Evolutionary conservation across 2,113 vertebrate species (phyloP).

Genomic region (Odocoileus virginianus): DNA sequence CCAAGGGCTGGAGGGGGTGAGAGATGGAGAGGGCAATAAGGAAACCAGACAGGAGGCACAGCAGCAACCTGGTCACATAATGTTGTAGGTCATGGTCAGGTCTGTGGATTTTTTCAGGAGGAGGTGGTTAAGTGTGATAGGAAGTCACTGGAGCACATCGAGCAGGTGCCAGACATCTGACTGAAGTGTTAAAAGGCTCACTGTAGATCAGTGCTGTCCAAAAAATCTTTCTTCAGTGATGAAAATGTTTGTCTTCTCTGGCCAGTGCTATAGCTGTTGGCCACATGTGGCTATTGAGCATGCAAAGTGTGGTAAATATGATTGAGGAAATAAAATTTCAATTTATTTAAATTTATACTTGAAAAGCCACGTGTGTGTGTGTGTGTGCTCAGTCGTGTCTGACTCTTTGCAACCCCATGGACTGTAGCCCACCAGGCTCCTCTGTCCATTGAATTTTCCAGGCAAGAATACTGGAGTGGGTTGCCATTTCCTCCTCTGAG

Average conservation of each 20-base stretch:
- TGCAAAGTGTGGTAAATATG: not conserved
- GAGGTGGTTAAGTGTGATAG: not conserved
- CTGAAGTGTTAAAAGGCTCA: not conserved
- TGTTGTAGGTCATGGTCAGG: not conserved
- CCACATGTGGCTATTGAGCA: not conserved
- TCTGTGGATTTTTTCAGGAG: not conserved
- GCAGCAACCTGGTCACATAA: not conserved
- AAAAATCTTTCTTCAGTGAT: not conserved
- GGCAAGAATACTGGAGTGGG: not conserved
- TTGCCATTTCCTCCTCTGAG: not conserved
- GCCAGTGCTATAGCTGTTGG: not conserved
- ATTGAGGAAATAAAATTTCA: not conserved
- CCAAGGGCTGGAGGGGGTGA: not conserved
- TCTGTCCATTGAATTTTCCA: not conserved
- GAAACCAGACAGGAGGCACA: not conserved
- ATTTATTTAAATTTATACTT: not conserved
- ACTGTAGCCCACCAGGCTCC: not conserved
- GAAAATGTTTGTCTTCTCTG: not conserved
- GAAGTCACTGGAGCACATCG: not conserved
- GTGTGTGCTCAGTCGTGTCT: not conserved
- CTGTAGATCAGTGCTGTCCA: not conserved
- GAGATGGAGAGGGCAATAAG: not conserved
- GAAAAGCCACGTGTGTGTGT: not conserved
- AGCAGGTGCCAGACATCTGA: not conserved
- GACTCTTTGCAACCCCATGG: not conserved